phyloP scores from a whole-genome alignment of 2,888 invertebrate species.

The Eristalis tenax region DNA sequence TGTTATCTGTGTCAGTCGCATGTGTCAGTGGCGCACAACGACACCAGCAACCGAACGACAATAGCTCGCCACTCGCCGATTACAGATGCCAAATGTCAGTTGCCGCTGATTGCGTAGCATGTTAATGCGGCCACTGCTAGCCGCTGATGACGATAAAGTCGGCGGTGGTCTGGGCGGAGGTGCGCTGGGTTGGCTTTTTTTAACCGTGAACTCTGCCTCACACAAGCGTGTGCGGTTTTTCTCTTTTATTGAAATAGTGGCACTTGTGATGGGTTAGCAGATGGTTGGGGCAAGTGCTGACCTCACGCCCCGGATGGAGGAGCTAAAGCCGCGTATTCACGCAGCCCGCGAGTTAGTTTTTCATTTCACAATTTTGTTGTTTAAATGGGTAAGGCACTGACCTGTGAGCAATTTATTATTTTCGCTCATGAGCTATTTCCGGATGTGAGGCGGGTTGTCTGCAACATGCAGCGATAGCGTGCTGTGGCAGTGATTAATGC shows the following conservation, averaged over 20 bases:
- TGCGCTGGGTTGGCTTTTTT: slow-evolving; percentile 11
- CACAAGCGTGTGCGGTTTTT: not conserved
- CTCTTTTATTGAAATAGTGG: slow-evolving; percentile 2
- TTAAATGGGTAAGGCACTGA: not conserved
- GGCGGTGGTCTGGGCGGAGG: not conserved
- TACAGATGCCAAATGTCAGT: slow-evolving; percentile 55
- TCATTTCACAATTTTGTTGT: not conserved
- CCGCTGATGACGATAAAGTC: slow-evolving; percentile 12
- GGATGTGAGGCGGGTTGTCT: not conserved
- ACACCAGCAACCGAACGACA: slow-evolving; percentile 20
- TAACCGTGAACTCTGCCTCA: slow-evolving; percentile 17
- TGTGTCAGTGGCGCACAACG: slow-evolving; percentile 44
- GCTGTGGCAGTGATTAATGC: too few relatives aligned
- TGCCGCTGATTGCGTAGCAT: slow-evolving; percentile 53
- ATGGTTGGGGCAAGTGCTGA: not conserved
- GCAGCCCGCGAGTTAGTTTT: not conserved
- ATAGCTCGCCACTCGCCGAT: slow-evolving; percentile 9
- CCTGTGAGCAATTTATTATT: not conserved
- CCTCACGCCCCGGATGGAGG: not conserved
- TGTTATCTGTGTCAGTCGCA: slow-evolving; percentile 61
- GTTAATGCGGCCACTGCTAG: not conserved
- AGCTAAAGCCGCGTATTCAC: not conserved
- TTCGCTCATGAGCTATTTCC: not conserved
- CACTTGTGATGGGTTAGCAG: not conserved
- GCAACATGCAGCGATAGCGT: too few relatives aligned